Evolutionary conservation across 2,888 invertebrate species (phyloP), one percentile per base, ranked within the genome.

Genomic region (Mallateleia sp.): DNA sequence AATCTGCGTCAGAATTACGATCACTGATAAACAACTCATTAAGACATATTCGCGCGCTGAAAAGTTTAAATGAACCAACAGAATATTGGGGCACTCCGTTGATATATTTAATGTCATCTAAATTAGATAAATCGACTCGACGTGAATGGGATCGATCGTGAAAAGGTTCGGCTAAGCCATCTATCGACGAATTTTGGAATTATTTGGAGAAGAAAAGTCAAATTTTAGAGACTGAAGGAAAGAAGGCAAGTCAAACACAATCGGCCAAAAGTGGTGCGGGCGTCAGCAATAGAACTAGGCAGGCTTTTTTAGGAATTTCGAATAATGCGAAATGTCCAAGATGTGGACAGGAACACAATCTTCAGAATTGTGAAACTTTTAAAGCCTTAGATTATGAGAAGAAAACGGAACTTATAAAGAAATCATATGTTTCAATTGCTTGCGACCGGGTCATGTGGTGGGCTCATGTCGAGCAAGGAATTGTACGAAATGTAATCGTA

Each of bases 101-200:
- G 2, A 9, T 38, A 11, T 11, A 38, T 11, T 9, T 38, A 9
- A 14, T 38, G 2, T 9, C 38, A 14, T 9, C 11, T 5, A 38
- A 38, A 38, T 38, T 38, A 9, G 38, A 38, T 11, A 38, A 38
- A 38, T 9, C 2, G 2, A 38, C 38, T 6, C 25, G 71, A 32
- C 6, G 15, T 5, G 71, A 71, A n/a, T 71, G 54, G 71, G 71
- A 71, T 18, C 18, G 32, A 1, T 32, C 71, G 1, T 18, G 52
- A 8, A 20, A 6, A 3, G 74, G 42, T 24, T 34, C 58, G 5
- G 11, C 7, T 1, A 20, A 32, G 24, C 60, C 74, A 15, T 11
- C n/a, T 22, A 28, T 58, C 7, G 18, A 42, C 14, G n/a, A 34
- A 1, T 34, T 74, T 6, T 45, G 42, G 25, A 45, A 9, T 11